Evolutionary conservation across 1,140 invertebrate species (phyloP).

Genomic region (Brachionus koreanus): DNA sequence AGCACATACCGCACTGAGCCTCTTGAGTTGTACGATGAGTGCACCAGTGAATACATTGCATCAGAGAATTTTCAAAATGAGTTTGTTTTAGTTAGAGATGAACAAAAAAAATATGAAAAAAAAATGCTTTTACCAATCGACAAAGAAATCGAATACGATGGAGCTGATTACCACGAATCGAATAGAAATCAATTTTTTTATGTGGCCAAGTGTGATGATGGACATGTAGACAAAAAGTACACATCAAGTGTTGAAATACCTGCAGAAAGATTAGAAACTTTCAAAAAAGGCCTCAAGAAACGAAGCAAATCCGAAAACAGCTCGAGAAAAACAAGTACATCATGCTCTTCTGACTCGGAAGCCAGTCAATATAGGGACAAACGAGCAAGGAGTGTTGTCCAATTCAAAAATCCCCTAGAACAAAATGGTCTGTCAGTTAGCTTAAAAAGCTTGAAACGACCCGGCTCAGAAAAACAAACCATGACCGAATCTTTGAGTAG

Average conservation of each 20-base stretch:
- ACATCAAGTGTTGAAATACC: constrained; percentile 43
- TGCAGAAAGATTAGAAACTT: constrained; percentile 13
- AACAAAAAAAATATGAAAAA: constrained; percentile 29
- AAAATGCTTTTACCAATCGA: not conserved
- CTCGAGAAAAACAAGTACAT: constrained; percentile 19
- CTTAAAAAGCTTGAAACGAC: constrained; percentile 37
- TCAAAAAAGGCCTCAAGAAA: constrained; percentile 18
- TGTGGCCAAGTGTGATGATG: not conserved
- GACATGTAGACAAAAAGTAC: not conserved
- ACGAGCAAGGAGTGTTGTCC: constrained; percentile 25
- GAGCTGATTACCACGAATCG: not conserved
- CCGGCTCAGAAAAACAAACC: constrained; percentile 10
- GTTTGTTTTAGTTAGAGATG: not conserved
- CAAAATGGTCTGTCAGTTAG: constrained; percentile 27
- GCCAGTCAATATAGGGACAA: not conserved
- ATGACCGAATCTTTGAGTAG: constrained; percentile 12
- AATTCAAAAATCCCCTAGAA: not conserved
- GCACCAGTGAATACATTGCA: constrained; percentile 11
- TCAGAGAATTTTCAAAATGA: constrained; percentile 32
- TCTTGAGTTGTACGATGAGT: constrained; percentile 13
- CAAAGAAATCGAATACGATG: not conserved
- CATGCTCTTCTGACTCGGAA: not conserved
- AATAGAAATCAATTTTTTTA: not conserved
- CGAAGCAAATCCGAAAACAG: constrained; percentile 3
- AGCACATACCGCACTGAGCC: constrained; percentile 1